phyloP scores from a whole-genome alignment of 2,888 invertebrate genomes.

The Scaptomyza polygonia region DNA sequence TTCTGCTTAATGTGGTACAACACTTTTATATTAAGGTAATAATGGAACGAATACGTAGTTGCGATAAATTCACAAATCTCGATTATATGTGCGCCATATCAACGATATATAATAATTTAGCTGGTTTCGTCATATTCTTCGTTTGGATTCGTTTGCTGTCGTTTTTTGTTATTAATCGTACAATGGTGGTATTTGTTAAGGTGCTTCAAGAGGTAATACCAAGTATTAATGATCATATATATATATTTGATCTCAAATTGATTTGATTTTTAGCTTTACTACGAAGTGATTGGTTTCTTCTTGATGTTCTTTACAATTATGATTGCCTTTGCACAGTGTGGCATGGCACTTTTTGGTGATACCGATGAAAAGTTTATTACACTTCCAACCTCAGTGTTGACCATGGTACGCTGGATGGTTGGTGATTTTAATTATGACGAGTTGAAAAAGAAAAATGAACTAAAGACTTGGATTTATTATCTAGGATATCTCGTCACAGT shows the following conservation, averaged over 20 bases:
- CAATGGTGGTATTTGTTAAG: conserved; percentile 41
- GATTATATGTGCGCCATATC: conserved; percentile 33
- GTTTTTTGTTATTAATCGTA: conserved; percentile 55
- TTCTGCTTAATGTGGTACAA: conserved; percentile 21
- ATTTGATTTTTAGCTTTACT: conserved; percentile 33
- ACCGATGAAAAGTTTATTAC: conserved; percentile 23
- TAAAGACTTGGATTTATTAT: conserved; percentile 35
- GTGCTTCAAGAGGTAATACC: conserved; percentile 42
- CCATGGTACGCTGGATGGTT: conserved; percentile 40
- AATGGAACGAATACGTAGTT: background rate
- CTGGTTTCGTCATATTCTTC: conserved; percentile 46
- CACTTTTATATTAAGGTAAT: background rate
- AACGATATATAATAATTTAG: conserved; percentile 19
- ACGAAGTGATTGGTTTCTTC: conserved; percentile 48
- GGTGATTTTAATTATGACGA: conserved; percentile 29
- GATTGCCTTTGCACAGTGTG: conserved; percentile 46
- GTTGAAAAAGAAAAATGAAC: background rate
- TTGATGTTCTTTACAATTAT: conserved; percentile 41
- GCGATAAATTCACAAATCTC: conserved; percentile 29
- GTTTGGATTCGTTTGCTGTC: conserved; percentile 51
- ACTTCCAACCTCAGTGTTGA: conserved; percentile 25
- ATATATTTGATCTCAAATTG: too few relatives aligned
- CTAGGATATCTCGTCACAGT: conserved; percentile 46
- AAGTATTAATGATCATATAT: too few relatives aligned
- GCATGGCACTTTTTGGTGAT: conserved; percentile 45